A percentile compares a stretch with the other conserved stretches of the same genome.
These are phyloP conservation scores for Pionites leucogaster DNA, from an alignment of 2,113 vertebrate genomes.

Conservation along the genomic window DNA sequence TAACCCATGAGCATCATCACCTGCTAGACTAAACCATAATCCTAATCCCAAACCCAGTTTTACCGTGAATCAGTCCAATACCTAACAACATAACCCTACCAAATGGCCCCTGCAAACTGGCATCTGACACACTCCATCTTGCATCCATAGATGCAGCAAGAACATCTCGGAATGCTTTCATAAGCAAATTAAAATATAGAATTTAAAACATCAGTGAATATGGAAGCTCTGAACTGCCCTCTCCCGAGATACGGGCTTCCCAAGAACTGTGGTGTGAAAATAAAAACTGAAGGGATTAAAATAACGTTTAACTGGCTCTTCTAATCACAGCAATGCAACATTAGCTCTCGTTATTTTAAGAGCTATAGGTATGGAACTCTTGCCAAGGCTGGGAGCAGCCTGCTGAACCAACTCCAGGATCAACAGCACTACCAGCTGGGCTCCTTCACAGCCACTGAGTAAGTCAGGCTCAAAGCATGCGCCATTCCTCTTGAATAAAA, in stretches of 20 bases:
- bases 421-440: not conserved
- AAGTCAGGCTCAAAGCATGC: not conserved
- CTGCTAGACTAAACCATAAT: not conserved
- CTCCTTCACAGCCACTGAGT: not conserved
- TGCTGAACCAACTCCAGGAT: not conserved
- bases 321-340: not conserved
- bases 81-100: not conserved
- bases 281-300: conserved; percentile 12
- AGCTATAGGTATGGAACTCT: not conserved
- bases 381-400: not conserved
- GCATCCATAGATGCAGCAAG: not conserved
- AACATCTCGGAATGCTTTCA: not conserved
- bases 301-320: not conserved
- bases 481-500: not conserved
- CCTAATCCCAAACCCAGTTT: not conserved
- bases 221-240: not conserved
- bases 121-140: not conserved
- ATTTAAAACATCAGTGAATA: not conserved
- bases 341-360: conserved; percentile 5
- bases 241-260: not conserved
- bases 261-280: not conserved
- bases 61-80: not conserved
- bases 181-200: not conserved
- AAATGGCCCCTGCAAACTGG: not conserved
- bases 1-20: not conserved